Base-by-base conservation (phyloP, 2,113 vertebrate genomes). In the Osmerus mordax region DNA sequence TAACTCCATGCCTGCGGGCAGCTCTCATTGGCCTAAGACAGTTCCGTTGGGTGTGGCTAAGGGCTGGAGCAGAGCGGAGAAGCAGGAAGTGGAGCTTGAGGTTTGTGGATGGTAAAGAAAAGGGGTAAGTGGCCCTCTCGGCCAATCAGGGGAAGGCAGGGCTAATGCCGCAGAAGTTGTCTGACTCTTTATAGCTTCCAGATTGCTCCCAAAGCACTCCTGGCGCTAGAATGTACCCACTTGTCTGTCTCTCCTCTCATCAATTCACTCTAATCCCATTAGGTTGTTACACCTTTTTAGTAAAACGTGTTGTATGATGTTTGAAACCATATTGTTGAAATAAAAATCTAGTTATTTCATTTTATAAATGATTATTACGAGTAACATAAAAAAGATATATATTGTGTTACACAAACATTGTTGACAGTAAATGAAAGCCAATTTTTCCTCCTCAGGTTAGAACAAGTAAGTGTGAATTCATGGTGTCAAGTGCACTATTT, bases 141-240 rank as follows among this genome's bases (percentile, higher is more conserved):
- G 76, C 94, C 94, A 94, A 94, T 94, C 77, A 90, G 87, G 88
- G 83, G 81, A 12, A 6, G 78, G 75, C 71, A 83, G 71, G 78
- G 85, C 82, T 88, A 91, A 80, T 83, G 90, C 91, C 78, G 87
- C 91, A 93, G 91, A 87, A 82, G 91, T 90, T 86, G 91, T 88
- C 88, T 87, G 91, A 90, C 66, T 89, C 89, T 91, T 95, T 95
- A 95, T 95, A 89, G 93, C 90, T 94, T 95, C 94, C 94, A 95
- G 94, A 95, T 95, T 95, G 91, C 88, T 66, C 80, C 81, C 80
- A 79, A 62, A 71, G 64, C 73, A 71, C 41, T 64, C 63, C 62
- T 70, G 81, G 77, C 61, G 63, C 81, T 77, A 71, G 79, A 78
- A 75, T 25, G 21, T 83, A 83, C 74, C 76, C 80, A 65, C 69